These are phyloP conservation scores for Urophycis tenuis DNA, from an alignment of 2,797 vertebrate genomes.

Conservation along the genomic window DNA sequence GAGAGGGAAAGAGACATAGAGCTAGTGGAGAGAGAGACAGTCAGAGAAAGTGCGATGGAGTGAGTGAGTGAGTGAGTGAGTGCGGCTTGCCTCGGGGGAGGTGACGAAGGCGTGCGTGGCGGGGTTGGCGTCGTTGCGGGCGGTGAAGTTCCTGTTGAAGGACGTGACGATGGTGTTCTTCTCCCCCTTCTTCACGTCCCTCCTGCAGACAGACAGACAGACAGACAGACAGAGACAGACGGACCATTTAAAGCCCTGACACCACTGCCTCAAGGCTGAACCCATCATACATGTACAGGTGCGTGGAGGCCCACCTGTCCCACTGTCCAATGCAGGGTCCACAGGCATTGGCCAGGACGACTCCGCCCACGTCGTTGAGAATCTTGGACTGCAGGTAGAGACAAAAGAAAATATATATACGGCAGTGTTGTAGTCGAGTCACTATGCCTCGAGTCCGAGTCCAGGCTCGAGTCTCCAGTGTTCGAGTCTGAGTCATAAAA, in stretches of 20 bases:
- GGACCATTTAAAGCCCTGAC: background rate
- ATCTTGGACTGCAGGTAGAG: conserved; percentile 72
- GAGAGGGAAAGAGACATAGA: no score
- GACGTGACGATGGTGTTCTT: conserved; percentile 97
- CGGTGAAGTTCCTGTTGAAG: conserved; percentile 93
- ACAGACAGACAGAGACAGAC: conserved; percentile 25
- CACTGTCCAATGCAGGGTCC: conserved; percentile 97
- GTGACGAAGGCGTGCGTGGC: conserved; percentile 95
- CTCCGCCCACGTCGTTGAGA: conserved; percentile 83
- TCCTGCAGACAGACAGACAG: conserved; percentile 58
- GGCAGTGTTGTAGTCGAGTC: no score
- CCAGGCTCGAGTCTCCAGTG: no score
- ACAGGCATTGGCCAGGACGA: conserved; percentile 92
- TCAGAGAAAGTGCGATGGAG: background rate
- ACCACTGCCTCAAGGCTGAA: background rate
- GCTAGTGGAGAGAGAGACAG: no score
- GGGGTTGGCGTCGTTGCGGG: conserved; percentile 90
- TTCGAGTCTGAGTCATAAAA: no score
- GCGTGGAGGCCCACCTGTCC: conserved; percentile 78
- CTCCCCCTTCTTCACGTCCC: conserved; percentile 92
- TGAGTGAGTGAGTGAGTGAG: background rate
- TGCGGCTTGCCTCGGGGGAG: conserved; percentile 81
- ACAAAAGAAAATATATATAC: conserved; percentile 23
- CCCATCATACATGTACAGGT: background rate
- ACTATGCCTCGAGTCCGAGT: no score